A percentile compares a stretch with the other conserved stretches of the same genome.
Evolutionary conservation across 2,888 invertebrate genomes (phyloP).

Genomic region (Pelosia muscerda): DNA sequence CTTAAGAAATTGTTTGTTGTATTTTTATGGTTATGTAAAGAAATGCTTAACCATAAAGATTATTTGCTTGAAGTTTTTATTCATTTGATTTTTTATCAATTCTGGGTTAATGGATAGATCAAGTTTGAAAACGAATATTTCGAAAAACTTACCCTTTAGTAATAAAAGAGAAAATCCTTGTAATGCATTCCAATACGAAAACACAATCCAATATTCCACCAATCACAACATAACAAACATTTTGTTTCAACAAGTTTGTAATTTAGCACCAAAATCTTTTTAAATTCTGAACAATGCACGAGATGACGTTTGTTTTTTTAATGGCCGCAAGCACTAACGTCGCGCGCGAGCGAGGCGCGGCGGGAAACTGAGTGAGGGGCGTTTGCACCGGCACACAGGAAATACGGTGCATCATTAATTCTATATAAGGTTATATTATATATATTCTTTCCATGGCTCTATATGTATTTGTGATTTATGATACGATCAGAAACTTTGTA

Average conservation of each 20-base stretch:
- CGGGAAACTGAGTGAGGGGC: conserved; percentile 68
- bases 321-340: conserved; percentile 62
- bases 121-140: not conserved
- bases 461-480: conserved; percentile 23
- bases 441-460: conserved; percentile 35
- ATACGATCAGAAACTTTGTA: conserved; percentile 36
- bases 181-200: conserved; percentile 15
- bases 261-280: conserved; percentile 24
- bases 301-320: conserved; percentile 41
- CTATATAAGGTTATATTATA: conserved; percentile 40
- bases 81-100: too few species aligned
- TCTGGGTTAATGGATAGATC: too few species aligned
- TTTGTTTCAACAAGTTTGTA: not conserved
- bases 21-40: too few species aligned
- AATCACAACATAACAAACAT: conserved; percentile 17
- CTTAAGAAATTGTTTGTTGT: too few species aligned
- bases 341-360: conserved; percentile 68
- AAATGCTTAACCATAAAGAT: not conserved
- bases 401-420: conserved; percentile 42
- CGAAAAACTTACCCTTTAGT: conserved; percentile 17
- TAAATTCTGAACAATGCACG: conserved; percentile 29
- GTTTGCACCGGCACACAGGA: conserved; percentile 45
- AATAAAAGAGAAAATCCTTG: conserved; percentile 23
- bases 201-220: conserved; percentile 18
- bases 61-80: not conserved